Conservation (phyloP, 2,888 invertebrate species). For the Philopedon plagiatum region DNA sequence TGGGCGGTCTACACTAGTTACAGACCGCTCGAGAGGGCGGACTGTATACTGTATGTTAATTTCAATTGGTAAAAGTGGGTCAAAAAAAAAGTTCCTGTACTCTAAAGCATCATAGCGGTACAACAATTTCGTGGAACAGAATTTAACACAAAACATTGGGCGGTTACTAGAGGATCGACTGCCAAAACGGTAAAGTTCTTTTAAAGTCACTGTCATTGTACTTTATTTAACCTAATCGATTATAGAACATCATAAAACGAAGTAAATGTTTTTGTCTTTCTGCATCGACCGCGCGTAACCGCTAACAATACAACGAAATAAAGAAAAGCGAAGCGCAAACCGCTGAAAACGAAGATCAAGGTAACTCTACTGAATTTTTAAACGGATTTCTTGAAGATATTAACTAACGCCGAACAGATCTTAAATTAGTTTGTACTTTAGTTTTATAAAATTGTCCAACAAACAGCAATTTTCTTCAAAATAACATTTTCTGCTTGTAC, state of each 20-base stretch:
- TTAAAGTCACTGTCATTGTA: constrained; percentile 22
- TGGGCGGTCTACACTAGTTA: no score
- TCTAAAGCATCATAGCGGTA: background rate
- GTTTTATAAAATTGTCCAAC: no score
- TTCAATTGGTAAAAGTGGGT: constrained; percentile 1
- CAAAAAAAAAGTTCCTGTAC: background rate
- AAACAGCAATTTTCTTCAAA: no score
- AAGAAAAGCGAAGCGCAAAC: background rate
- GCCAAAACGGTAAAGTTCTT: constrained; percentile 23
- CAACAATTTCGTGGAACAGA: background rate
- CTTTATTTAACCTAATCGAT: constrained; percentile 22
- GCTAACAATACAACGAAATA: background rate
- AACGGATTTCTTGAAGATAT: background rate
- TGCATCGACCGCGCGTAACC: constrained; percentile 16
- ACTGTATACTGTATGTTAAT: no score
- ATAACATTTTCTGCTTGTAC: no score
- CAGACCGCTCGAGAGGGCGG: no score
- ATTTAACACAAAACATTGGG: background rate
- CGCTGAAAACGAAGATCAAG: constrained; percentile 13
- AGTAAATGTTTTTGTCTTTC: constrained; percentile 15
- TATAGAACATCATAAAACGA: constrained; percentile 10
- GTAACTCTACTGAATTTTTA: background rate
- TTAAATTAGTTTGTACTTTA: no score
- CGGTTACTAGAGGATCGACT: background rate
- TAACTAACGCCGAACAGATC: no score